Evolutionary conservation across 2,113 vertebrate genomes (phyloP).

Genomic region (Vanacampus margaritifer): DNA sequence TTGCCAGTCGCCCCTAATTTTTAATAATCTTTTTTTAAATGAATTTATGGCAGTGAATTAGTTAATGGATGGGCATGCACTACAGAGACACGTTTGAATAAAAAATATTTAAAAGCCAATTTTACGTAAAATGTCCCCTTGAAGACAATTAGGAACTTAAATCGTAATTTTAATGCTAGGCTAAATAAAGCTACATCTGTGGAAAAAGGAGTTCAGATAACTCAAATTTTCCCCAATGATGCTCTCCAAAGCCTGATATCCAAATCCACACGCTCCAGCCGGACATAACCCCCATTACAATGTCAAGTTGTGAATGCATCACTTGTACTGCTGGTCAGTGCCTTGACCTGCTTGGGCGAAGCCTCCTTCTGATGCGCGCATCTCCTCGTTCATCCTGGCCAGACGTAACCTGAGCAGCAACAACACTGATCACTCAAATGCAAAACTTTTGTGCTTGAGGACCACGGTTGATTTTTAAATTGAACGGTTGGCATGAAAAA

Average conservation of each 20-base stretch:
- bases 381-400: conserved; percentile 96
- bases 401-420: conserved; percentile 81
- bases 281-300: conserved; percentile 68
- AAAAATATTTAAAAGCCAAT: not conserved
- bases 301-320: conserved; percentile 98
- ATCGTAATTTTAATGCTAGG: not conserved
- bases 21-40: no score
- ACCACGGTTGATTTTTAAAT: not conserved
- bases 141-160: not conserved
- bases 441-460: not conserved
- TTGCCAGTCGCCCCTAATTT: no score
- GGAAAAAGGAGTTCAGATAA: not conserved
- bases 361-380: conserved; percentile 90
- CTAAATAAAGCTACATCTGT: not conserved
- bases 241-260: not conserved
- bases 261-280: not conserved
- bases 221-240: no score
- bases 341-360: conserved; percentile 88
- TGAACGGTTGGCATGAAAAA: no score
- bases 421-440: not conserved
- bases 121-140: not conserved
- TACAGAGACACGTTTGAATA: no score
- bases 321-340: conserved; percentile 94
- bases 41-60: no score
- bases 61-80: no score